Conservation (phyloP, 2,113 vertebrate species). For the Eidolon helvum region DNA sequence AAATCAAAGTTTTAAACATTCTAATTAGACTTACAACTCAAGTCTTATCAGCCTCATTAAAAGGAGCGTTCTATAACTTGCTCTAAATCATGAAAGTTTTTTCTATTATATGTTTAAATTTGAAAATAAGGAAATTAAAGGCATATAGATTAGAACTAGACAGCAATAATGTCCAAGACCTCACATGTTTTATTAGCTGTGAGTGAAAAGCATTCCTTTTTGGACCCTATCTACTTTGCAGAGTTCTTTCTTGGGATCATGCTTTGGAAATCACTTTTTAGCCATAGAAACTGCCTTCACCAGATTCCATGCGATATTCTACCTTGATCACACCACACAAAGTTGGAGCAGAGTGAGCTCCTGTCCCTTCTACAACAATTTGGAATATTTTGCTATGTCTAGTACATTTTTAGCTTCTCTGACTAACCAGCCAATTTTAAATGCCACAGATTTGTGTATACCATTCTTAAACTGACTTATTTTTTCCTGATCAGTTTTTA, state of each 20-base stretch:
- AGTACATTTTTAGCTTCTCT: neutral
- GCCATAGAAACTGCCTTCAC: neutral
- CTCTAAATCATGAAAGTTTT: neutral
- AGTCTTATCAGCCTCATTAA: neutral
- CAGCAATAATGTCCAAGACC: neutral
- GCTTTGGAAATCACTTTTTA: neutral
- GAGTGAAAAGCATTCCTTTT: neutral
- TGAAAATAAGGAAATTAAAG: neutral
- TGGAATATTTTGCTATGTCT: neutral
- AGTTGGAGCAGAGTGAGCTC: neutral
- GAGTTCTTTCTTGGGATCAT: neutral
- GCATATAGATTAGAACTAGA: neutral
- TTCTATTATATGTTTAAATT: neutral
- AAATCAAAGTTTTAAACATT: neutral
- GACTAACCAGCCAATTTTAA: neutral
- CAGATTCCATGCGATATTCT: neutral
- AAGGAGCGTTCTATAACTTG: neutral
- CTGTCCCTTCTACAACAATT: neutral
- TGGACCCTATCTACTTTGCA: neutral
- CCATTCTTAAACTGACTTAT: neutral
- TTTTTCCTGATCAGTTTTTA: neutral
- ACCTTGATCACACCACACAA: neutral
- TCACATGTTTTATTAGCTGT: neutral
- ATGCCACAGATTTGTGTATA: neutral
- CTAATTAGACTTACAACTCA: neutral